Evolutionary conservation across 2,113 vertebrate genomes (phyloP), one percentile per base, ranked within the genome.

Genomic region (Rattus rattus): DNA sequence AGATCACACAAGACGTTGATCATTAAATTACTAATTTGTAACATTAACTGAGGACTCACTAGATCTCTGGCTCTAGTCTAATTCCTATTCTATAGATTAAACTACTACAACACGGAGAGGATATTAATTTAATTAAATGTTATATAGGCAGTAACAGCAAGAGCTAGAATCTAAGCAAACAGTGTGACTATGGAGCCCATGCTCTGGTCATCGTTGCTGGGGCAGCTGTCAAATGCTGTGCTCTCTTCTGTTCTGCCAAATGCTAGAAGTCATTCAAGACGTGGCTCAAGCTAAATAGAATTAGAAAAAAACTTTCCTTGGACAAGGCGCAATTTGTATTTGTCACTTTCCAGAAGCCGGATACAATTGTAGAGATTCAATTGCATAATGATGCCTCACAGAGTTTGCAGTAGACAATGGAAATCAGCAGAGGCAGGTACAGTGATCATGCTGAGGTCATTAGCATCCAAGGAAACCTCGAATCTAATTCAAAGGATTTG

Each of bases 271-370:
- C 84, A 92, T 43, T 93, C 43, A 95, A n/a, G 63, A 56, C 24
- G 65, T 84, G 89, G 9, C 12, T 85, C 26, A 69, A 13, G 22
- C 14, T 43, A 94, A 97, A 97, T 67, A 63, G 4, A 47, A 80
- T 49, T 69, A 80, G 0, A 2, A 36, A 54, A 54, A 90, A 92
- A 88, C 92, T 92, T 94, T 12, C 14, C 54, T 92, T 72, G 47
- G 54, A n/a, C 39, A 43, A 96, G 20, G 14, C 49, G 0, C 11
- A 85, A 94, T 90, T 90, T 86, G 22, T 73, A 90, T 61, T 87
- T 95, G 70, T 70, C 43, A 91, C 59, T 30, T 84, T 95, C 30
- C n/a, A 94, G 65, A 47, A 92, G 85, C 84, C 56, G n/a, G 94
- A 95, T 28, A 87, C 28, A 94, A 75, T 33, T 75, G 8, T 88